Conservation (phyloP, 2,113 vertebrate genomes). For the Etheostoma cragini region DNA sequence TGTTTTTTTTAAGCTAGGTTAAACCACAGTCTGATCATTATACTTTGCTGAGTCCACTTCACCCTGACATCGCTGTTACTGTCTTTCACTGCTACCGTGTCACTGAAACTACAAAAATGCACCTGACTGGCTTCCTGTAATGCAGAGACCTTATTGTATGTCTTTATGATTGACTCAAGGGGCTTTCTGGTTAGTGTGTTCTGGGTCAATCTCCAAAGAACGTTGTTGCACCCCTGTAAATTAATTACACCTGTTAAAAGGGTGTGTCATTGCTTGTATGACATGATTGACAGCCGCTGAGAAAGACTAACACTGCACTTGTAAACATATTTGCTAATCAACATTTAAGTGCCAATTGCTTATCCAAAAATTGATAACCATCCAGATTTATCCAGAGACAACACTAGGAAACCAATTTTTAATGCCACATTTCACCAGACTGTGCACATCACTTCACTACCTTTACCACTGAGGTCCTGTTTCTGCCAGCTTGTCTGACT, state of each 20-base stretch:
- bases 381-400: neutral
- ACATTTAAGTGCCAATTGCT: neutral
- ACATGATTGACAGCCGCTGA: neutral
- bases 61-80: neutral
- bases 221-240: neutral
- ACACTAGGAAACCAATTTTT: neutral
- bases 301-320: neutral
- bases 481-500: neutral
- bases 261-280: neutral
- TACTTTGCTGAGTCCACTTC: constrained; percentile 8
- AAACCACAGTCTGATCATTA: neutral
- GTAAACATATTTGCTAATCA: neutral
- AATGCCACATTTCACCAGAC: neutral
- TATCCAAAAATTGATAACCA: neutral
- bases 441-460: neutral
- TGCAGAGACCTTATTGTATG: neutral
- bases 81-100: neutral
- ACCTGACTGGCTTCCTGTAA: neutral
- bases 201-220: neutral
- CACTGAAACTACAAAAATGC: neutral
- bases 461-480: neutral
- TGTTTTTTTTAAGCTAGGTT: neutral
- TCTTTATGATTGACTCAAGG: constrained; percentile 1
- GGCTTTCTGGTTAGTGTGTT: neutral
- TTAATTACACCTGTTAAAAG: neutral